Evolutionary conservation across 2,888 invertebrate species (phyloP), one percentile per base, ranked within the genome.

Genomic region (Zaprionus bogoriensis): DNA sequence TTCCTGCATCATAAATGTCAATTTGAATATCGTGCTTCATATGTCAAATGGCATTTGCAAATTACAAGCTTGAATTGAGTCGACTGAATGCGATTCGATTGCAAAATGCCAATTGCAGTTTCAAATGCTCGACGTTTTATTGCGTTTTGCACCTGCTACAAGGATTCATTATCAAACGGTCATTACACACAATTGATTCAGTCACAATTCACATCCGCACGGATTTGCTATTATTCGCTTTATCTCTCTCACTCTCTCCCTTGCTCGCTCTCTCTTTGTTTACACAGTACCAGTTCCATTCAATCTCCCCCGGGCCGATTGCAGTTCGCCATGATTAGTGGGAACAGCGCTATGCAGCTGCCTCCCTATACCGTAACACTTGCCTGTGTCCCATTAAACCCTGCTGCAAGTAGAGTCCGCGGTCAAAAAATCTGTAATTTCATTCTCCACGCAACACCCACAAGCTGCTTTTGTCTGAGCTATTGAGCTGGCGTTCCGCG

Each of bases 371-470:
- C n/a, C n/a, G n/a, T n/a, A n/a, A n/a, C n/a, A n/a, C n/a, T n/a
- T n/a, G n/a, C n/a, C n/a, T n/a, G n/a, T n/a, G n/a, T n/a, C n/a
- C n/a, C n/a, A n/a, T n/a, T n/a, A n/a, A n/a, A n/a, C n/a, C n/a
- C n/a, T n/a, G n/a, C n/a, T n/a, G n/a, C n/a, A n/a, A n/a, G n/a
- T n/a, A n/a, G n/a, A n/a, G 27, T 25, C 38, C 19, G 32, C 52
- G 69, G 65, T 28, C 28, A 74, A 51, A 28, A 66, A 47, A 42
- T 65, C 53, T 59, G 44, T 38, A 55, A 59, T 57, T 75, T 67
- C 50, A 71, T 73, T 75, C 71, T 55, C 39, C 47, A 39, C 41
- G 42, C 23, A 46, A 46, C 23, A 61, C 55, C 54, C 61, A 58
- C 48, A 36, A 45, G 12, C 7, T 42, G 46, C 55, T 50, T 47